These are phyloP conservation scores for Turnix velox DNA, from an alignment of 2,113 vertebrate genomes.

Conservation along the genomic window DNA sequence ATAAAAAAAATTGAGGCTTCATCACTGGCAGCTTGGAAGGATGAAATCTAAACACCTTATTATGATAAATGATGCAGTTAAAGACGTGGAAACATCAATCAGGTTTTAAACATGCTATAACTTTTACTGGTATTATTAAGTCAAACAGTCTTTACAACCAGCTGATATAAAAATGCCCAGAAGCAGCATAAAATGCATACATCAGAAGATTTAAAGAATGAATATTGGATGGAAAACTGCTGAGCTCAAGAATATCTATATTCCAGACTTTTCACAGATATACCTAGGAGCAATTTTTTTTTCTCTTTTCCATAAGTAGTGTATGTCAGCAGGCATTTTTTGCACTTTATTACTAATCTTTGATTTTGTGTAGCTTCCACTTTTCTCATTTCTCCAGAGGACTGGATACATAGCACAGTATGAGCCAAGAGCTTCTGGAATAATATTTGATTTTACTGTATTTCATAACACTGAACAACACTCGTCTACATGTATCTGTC, in stretches of 20 bases:
- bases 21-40: constrained; percentile 21
- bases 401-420: not conserved
- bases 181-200: constrained; percentile 27
- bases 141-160: constrained; percentile 48
- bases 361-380: not conserved
- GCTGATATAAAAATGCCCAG: constrained; percentile 16
- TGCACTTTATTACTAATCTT: not conserved
- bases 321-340: constrained; percentile 14
- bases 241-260: constrained; percentile 21
- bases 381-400: not conserved
- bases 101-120: constrained; percentile 26
- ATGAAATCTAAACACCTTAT: constrained; percentile 40
- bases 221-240: constrained; percentile 56
- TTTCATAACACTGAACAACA: not conserved
- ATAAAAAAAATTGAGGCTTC: constrained; percentile 39
- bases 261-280: constrained; percentile 1
- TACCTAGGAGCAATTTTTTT: not conserved
- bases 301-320: not conserved
- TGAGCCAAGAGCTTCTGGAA: not conserved
- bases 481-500: not conserved
- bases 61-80: constrained; percentile 46
- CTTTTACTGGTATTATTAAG: constrained; percentile 56
- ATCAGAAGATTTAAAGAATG: constrained; percentile 21
- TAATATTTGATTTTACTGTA: not conserved
- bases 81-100: constrained; percentile 15